Evolutionary conservation across 2,888 invertebrate species (phyloP).

Genomic region (Cryptophagus acutangulus): DNA sequence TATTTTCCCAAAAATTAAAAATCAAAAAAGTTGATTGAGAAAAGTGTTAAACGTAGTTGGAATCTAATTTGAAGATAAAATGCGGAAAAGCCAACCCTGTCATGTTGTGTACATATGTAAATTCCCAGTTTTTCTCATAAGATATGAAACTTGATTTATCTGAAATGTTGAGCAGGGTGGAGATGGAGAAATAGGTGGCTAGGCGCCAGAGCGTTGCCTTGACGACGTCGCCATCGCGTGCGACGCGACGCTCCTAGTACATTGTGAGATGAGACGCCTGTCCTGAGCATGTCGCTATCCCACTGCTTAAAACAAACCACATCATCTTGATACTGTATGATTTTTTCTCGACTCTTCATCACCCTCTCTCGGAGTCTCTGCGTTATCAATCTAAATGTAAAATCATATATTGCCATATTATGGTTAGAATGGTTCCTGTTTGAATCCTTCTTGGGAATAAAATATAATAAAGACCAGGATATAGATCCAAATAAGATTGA

Average conservation of each 20-base stretch:
- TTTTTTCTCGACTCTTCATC: too few relatives aligned
- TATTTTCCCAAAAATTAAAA: not conserved
- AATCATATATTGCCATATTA: too few relatives aligned
- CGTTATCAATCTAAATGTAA: too few relatives aligned
- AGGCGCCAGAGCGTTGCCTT: slow-evolving; percentile 38
- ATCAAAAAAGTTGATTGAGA: slow-evolving; percentile 1
- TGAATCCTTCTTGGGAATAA: too few relatives aligned
- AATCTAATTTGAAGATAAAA: slow-evolving; percentile 31
- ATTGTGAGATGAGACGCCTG: slow-evolving; percentile 20
- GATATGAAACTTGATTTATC: slow-evolving; percentile 41
- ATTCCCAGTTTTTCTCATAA: slow-evolving; percentile 37
- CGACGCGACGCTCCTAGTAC: slow-evolving; percentile 13
- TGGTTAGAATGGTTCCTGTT: too few relatives aligned
- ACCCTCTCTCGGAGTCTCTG: too few relatives aligned
- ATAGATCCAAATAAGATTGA: too few relatives aligned
- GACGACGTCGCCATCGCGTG: slow-evolving; percentile 43
- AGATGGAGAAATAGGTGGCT: slow-evolving; percentile 35
- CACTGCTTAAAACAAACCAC: slow-evolving; percentile 19
- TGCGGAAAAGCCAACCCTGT: slow-evolving; percentile 31
- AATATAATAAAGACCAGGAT: too few relatives aligned
- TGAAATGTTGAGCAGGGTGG: slow-evolving; percentile 34
- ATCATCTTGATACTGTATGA: slow-evolving; percentile 27
- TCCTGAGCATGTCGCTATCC: slow-evolving; percentile 19
- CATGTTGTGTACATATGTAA: slow-evolving; percentile 40
- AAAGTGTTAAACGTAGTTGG: slow-evolving; percentile 14